Evolutionary conservation across 2,113 vertebrate species (phyloP), one percentile per base, ranked within the genome.

Genomic region (Pseudorhombus dupliciocellatus): DNA sequence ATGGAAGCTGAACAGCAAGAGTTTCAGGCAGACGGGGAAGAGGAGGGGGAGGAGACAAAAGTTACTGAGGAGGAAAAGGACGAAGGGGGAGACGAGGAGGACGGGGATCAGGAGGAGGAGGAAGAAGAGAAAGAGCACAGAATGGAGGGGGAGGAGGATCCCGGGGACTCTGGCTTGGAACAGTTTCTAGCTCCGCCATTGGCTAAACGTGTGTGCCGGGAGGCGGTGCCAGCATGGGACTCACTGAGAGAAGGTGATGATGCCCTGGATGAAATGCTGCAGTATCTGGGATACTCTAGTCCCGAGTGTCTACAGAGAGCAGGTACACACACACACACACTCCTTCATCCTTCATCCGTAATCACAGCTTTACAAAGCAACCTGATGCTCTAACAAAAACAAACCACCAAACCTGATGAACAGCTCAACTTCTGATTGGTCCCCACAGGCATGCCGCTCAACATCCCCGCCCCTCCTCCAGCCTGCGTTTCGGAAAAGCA

Each of bases 401-500:
- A 11, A 37, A 37, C 10, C 34, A 37, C 42, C 16, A 20, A 46
- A 46, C 8, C 34, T 37, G 34, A 46, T 46, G 7, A 15, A 46
- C 48, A 25, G 12, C 51, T 22, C 3, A 24, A 24, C 52, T 56
- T 5, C 44, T 51, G 20, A 31, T 78, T 75, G 60, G 21, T 72
- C 50, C 40, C 42, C n/a, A 0, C 94, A 89, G 97, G 98, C 52
- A 93, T 95, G 73, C 96, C 95, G 0, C 96, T 99, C 75, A 99
- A 99, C 86, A 95, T 97, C 77, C 98, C 98, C 55, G 96, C 97
- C 66, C 95, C 94, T 48, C 96, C 96, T 44, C 98, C 98, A 53
- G 87, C 93, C 15, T 99, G 97, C 65, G 96, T 99, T 74, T 98
- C 98, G 25, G 98, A 99, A 88, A 99, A 99, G 87, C 97, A 98